Evolutionary conservation across 2,888 invertebrate genomes (phyloP), one percentile per base, ranked within the genome.

Genomic region (Oegoconia quadripuncta): DNA sequence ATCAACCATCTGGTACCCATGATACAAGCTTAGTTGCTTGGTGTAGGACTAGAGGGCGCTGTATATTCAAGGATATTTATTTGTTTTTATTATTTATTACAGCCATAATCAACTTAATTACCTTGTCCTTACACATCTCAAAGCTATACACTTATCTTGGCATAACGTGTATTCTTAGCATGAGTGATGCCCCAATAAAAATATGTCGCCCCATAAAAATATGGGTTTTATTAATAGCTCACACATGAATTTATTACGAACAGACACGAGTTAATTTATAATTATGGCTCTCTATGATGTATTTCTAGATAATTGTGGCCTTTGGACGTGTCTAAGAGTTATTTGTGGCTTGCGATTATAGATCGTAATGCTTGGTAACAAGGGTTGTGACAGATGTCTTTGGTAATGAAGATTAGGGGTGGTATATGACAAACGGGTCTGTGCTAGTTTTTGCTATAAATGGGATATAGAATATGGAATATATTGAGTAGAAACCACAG

Each of bases 161-260:
- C 59, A 58, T 26, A 52, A 54, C 41, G 53, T 66, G 66, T 58
- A 59, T 44, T 40, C 41, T 28, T 39, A 28, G 20, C 29, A 61
- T 70, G 72, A 71, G 51, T 30, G 55, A 75, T 68, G 54, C 50
- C 35, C 52, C 50, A 61, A 66, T 74, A 73, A 74, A 59, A 74
- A 68, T 58, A 52, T 65, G 63, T 65, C 62, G 40, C 55, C 45
- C 51, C 57, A 61, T 63, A 66, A 70, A 74, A 68, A 70, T 61
- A 64, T 57, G 50, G 29, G 46, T 52, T 55, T 56, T 74, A 74
- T 73, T 71, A 67, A 72, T 74, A 71, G 52, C 52, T 38, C 22
- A 30, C 53, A 53, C 57, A 54, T 44, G 53, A 65, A 27, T 64
- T 60, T 71, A 69, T 65, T 62, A 57, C 57, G 55, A 52, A 23